Base-by-base conservation (phyloP, 1,140 invertebrate species). In the Octopus bimaculoides region DNA sequence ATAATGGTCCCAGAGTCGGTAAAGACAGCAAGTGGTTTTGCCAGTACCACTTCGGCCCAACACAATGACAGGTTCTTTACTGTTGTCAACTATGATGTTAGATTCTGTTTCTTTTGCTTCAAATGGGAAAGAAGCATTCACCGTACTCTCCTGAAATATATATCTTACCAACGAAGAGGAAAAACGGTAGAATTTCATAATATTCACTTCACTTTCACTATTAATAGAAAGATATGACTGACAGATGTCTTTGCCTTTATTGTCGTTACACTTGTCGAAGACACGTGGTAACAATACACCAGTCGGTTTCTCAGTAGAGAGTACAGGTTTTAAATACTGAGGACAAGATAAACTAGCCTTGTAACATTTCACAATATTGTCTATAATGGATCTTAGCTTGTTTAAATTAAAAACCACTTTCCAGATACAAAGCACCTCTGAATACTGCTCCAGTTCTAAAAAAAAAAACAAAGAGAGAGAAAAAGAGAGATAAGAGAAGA, bases 21-120 rank as follows among this genome's bases (percentile, higher is more conserved):
- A 89, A 80, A 89, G 75, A 77, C 87, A 89, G 69, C 87, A 88
- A 0, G 88, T 89, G 9, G 88, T 89, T 75, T 89, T 89, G 4
- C 88, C 88, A 74, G 87, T 88, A 10, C 87, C 88, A 84, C 87
- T 88, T 0, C 88, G 84, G 7, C 87, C 87, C 14, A 89, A 81
- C 8, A 89, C 82, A 12, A 89, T 80, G 54, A 89, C 83, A 0
- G 88, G 85, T 6, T 85, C 81, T 53, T 79, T 80, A 0, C 84
- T 84, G 56, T 80, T 71, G n/a, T 88, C 83, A 61, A 86, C 85
- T 79, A 89, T 89, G 52, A 89, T 87, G 20, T 84, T 85, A 81
- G 88, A 85, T 78, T 89, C 88, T 26, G 84, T 81, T 61, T 88
- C 87, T 55, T 87, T 88, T 78, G 88, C 87, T 4, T 85, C 84